phyloP scores from a whole-genome alignment of 2,888 invertebrate genomes.

The Sicus ferrugineus region DNA sequence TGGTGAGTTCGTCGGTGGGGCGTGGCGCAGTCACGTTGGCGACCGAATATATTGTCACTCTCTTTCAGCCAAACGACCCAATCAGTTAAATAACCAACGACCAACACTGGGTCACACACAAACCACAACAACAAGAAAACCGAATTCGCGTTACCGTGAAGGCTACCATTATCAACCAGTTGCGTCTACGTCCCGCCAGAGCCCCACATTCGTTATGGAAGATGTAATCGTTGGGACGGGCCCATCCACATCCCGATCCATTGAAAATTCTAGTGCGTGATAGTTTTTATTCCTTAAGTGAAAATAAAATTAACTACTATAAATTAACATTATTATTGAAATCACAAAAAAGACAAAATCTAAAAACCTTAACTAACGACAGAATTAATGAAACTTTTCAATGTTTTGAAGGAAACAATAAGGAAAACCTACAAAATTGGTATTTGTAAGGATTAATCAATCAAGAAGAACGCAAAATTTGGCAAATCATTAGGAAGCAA shows the following conservation, averaged over 20 bases:
- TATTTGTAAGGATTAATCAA: conserved; percentile 50
- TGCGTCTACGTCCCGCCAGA: conserved; percentile 68
- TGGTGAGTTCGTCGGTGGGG: conserved; percentile 61
- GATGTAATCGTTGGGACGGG: conserved; percentile 57
- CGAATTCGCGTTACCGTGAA: conserved; percentile 65
- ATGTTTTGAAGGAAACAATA: conserved; percentile 45
- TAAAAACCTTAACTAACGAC: conserved; percentile 39
- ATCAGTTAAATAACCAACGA: conserved; percentile 65
- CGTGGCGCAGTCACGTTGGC: too few species aligned
- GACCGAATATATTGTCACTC: neutral
- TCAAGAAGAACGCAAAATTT: conserved; percentile 34
- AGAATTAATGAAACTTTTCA: conserved; percentile 44
- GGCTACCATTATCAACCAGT: conserved; percentile 66
- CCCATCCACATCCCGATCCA: conserved; percentile 66
- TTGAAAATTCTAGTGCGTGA: conserved; percentile 66
- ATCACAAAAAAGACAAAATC: conserved; percentile 42
- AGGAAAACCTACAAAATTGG: conserved; percentile 46
- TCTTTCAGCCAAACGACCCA: conserved; percentile 64
- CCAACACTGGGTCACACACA: conserved; percentile 65
- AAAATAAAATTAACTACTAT: conserved; percentile 38
- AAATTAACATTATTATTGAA: conserved; percentile 38
- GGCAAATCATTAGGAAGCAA: conserved; percentile 30
- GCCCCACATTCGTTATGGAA: conserved; percentile 65
- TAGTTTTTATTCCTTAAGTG: conserved; percentile 64
- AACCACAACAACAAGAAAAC: conserved; percentile 61